These are phyloP conservation scores for Harpegnathos saltator DNA, from an alignment of 1,140 invertebrate species.

Conservation along the genomic window DNA sequence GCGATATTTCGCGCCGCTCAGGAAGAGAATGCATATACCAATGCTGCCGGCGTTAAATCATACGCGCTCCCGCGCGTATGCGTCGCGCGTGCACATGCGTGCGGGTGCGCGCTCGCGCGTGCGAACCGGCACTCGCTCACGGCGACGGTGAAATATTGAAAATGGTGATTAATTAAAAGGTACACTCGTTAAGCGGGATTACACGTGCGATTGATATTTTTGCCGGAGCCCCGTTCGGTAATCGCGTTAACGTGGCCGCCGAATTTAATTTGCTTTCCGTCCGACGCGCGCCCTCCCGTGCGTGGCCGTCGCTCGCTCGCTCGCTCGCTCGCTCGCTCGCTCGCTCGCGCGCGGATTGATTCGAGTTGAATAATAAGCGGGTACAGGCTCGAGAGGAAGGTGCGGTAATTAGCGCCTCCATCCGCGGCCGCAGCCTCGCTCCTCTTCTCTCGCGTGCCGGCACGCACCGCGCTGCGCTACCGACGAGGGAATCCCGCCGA, in stretches of 20 bases:
- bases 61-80: conserved; percentile 28
- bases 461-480: conserved; percentile 17
- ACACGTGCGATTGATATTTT: conserved; percentile 83
- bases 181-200: conserved; percentile 82
- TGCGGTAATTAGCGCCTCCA: conserved; percentile 67
- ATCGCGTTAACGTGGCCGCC: conserved; percentile 80
- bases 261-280: conserved; percentile 82
- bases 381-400: conserved; percentile 57
- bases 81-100: too few species aligned
- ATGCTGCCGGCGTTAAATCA: conserved; percentile 50
- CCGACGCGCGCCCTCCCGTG: conserved; percentile 58
- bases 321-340: too few species aligned
- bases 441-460: background rate
- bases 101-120: background rate
- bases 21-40: conserved; percentile 47
- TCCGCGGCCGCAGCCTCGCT: background rate
- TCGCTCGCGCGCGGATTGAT: conserved; percentile 71
- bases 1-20: conserved; percentile 57
- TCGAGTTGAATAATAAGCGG: conserved; percentile 70
- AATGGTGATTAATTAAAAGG: conserved; percentile 83
- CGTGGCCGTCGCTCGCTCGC: conserved; percentile 30
- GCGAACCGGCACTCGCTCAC: background rate
- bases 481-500: background rate
- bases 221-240: conserved; percentile 77
- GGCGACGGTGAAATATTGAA: conserved; percentile 79